phyloP scores from a whole-genome alignment of 2,888 invertebrate species.

The Cheilosia soror region DNA sequence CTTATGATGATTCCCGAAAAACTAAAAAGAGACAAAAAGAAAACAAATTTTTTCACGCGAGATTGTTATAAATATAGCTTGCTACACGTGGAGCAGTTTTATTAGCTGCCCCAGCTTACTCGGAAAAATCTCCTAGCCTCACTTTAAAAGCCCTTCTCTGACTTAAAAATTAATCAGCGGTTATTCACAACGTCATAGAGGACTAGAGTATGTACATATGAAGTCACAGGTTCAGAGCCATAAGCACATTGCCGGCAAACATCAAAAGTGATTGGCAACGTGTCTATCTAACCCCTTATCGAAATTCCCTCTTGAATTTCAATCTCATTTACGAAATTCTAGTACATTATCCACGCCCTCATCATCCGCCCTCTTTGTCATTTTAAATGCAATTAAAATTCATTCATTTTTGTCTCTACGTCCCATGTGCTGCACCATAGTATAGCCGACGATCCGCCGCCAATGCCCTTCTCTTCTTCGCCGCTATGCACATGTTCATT shows the following conservation, averaged over 20 bases:
- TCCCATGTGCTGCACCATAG: slow-evolving; percentile 13
- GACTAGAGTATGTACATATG: too few relatives aligned
- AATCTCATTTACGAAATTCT: slow-evolving; percentile 4
- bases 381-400: slow-evolving; percentile 70
- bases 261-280: neutral
- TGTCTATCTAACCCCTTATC: neutral
- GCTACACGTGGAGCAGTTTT: too few relatives aligned
- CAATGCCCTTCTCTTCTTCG: neutral
- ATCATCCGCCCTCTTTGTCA: slow-evolving; percentile 28
- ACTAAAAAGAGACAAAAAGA: too few relatives aligned
- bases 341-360: neutral
- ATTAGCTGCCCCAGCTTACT: too few relatives aligned
- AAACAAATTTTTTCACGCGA: too few relatives aligned
- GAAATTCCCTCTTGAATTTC: neutral
- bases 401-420: slow-evolving; percentile 30
- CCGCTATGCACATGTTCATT: slow-evolving; percentile 39
- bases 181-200: too few relatives aligned
- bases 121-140: too few relatives aligned
- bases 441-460: slow-evolving; percentile 11
- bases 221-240: neutral
- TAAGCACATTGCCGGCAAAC: slow-evolving; percentile 8
- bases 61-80: too few relatives aligned
- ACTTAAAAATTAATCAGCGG: too few relatives aligned
- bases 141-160: too few relatives aligned
- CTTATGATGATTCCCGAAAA: too few relatives aligned